Base-by-base conservation (phyloP, 2,888 invertebrate species). In the Aquatica leii region DNA sequence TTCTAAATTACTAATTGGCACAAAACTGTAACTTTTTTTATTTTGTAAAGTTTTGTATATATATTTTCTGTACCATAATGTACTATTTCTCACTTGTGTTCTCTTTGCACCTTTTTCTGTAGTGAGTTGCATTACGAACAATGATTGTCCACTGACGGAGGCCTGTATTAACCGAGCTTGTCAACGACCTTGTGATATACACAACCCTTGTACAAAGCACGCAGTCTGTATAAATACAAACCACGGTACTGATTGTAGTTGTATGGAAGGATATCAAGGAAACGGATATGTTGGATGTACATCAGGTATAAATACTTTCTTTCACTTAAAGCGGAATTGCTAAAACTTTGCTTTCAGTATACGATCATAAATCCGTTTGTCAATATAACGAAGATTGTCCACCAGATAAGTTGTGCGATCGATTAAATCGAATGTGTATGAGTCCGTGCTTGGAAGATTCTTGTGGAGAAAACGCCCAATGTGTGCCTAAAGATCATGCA, bases 361-460 rank as follows among this genome's bases (percentile, higher is more conserved):
- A 55, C 9, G 74, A 76, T 56, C 74, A 84, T 66, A 83, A 84
- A 72, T 84, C 87, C 70, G 86, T 94, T 54, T 95, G 95, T 78
- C 94, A 94, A 79, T 94, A 93, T 81, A 94, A 95, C 76, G 94
- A 93, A 84, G 94, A 95, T 76, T 95, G 95, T 78, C 93, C 94
- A 57, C 91, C 92, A n/a, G 88, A 91, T 74, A 88, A 92, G 74
- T 83, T 93, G 17, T 95, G 95, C 78, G 94, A 95, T 80, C 86
- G 94, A 71, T 82, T 94, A 52, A 94, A 94, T 76, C 85, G 94
- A 77, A 86, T 90, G 51, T 95, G 95, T 78, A 90, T 93, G 69
- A 94, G 89, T 79, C 93, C 93, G 1, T 94, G 94, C 77, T 84
- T 86, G 71, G 88, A 89, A 71, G 90, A 92, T 77, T 89, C 91